Evolutionary conservation across 2,888 invertebrate genomes (phyloP), one percentile per base, ranked within the genome.

Genomic region (Diarsia mendica): DNA sequence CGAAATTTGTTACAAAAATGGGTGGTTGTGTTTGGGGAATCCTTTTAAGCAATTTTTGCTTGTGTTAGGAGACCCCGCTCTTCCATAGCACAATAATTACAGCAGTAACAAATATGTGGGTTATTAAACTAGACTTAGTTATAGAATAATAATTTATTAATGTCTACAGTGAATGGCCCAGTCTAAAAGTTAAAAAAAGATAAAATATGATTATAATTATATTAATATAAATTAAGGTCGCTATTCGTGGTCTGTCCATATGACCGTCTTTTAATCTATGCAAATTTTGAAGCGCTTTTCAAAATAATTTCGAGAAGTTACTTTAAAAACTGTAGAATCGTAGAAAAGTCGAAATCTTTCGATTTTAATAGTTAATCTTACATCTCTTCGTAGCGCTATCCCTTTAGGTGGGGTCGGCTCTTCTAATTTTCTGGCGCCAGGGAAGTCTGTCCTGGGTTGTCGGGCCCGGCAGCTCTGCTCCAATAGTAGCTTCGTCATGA

Each of bases 141-240:
- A 53, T 13, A 46, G 73, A 60, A 60, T 67, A 63, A 74, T 74
- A 79, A 81, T 79, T 76, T 76, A 82, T 67, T 78, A 69, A 82
- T 77, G 48, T 67, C 82, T 64, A 23, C 39, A 48, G 10, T 53
- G 64, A 67, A 77, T 65, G 44, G 11, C 15, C 10, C 28, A 68
- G 23, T 61, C 28, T 23, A 53, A 53, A 51, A 11, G 20, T 68
- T 46, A 68, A 55, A 77, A 82, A 77, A 51, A 48, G 55, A 72
- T 46, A 67, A 61, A 65, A 58, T 48, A 39, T 15, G 39, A 39
- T 8, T 39, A 8, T 39, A 8, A 8, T 4, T 46, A 60, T 61
- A 46, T 33, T 55, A 44, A 15, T 63, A 63, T 33, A 15, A 63
- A 63, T n/a, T 63, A 44, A 63, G 44, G 8, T 63, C 44, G 63